Base-by-base conservation (phyloP, 2,888 invertebrate genomes). In the Tuberolachnus salignus region DNA sequence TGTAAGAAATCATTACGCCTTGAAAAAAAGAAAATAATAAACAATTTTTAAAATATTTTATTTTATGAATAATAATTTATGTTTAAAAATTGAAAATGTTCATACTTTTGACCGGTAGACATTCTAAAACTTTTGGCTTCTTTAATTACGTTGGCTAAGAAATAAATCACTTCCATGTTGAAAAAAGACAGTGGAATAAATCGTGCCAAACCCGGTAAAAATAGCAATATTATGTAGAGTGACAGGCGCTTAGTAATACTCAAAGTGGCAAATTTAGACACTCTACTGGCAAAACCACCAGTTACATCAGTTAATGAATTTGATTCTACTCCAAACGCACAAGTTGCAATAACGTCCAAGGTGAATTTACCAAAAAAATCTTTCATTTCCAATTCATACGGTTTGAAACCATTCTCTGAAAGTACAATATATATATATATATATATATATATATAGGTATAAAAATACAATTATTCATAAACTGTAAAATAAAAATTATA, bases 261-360 rank as follows among this genome's bases (percentile, higher is more conserved):
- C 13, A 84, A 81, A 13, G 82, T 81, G 44, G 82, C 82, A 75
- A 84, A 84, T 26, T 81, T 75, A 8, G 82, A 80, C 1, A 83
- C 82, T 51, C 82, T 80, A 64, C 87, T 86, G 10, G 87, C 84
- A 83, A 89, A 88, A 82, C 88, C 86, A 1, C 88, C 86, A 82
- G 88, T 86, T 82, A 86, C 86, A 81, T 87, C 86, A 67, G 85
- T 86, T n/a, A 88, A 83, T 10, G 88, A 87, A 82, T 88, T 87
- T 81, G 87, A 87, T 83, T 88, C 87, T 16, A 89, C 87, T 1
- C 88, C 89, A 85, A 89, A 89, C 21, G 88, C 89, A 84, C 88
- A 88, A 21, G 87, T 87, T n/a, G 88, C 88, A 75, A 89, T 89
- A 1, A 88, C 87, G 84, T 89, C 88, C 73, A 89, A 83, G 1